These are phyloP conservation scores for Acrocyrtus sp. DNA, from an alignment of 2,888 invertebrate genomes.

Conservation along the genomic window DNA sequence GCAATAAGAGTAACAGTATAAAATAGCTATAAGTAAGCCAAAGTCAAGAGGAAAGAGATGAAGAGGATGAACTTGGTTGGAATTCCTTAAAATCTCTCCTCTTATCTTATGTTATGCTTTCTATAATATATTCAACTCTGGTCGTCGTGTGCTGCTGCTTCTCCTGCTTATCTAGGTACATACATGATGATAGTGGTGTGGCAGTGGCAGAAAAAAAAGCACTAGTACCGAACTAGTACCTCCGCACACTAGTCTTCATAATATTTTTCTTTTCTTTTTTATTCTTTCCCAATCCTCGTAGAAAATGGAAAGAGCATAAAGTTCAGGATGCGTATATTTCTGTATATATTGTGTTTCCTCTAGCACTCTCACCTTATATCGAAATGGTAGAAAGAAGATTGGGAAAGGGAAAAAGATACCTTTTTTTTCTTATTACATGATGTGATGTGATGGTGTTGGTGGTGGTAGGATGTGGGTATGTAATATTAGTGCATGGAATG, in stretches of 20 bases:
- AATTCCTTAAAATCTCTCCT: constrained; percentile 52
- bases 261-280: no score
- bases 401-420: no score
- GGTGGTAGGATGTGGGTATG: no score
- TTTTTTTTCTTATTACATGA: no score
- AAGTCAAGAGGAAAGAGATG: constrained; percentile 21
- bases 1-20: background rate
- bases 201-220: no score
- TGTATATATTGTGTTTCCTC: no score
- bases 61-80: constrained; percentile 48
- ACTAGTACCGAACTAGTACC: constrained; percentile 4
- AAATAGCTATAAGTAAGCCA: background rate
- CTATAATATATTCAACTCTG: constrained; percentile 35
- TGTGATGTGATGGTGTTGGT: no score
- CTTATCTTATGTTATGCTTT: constrained; percentile 21
- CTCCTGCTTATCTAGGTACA: background rate
- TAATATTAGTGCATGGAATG: constrained; percentile 42
- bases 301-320: constrained; percentile 34
- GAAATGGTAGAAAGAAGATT: no score
- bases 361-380: no score
- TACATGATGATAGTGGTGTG: no score
- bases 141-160: background rate
- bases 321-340: constrained; percentile 14
- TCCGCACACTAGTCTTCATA: no score
- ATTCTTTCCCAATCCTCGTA: constrained; percentile 39